phyloP scores from a whole-genome alignment of 2,888 invertebrate genomes.

The Agonopterix alstromeriana region DNA sequence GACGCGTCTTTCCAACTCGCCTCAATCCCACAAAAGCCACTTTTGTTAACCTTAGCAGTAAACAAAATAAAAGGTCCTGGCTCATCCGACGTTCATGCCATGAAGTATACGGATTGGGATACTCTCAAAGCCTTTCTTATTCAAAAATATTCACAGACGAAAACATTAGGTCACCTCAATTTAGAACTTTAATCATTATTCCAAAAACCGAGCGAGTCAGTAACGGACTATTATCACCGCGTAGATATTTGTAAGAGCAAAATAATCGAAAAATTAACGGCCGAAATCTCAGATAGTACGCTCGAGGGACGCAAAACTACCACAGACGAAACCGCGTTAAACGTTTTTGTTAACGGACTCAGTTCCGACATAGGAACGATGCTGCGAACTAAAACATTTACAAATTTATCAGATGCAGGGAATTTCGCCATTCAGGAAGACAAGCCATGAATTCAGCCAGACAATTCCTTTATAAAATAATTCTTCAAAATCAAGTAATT shows the following conservation, averaged over 20 bases:
- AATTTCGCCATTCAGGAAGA: constrained; percentile 19
- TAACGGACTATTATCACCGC: constrained; percentile 21
- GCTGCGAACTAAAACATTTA: constrained; percentile 16
- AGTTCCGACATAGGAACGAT: constrained; percentile 17
- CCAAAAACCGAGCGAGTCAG: constrained; percentile 18
- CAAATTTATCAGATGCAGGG: constrained; percentile 14
- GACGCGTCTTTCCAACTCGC: constrained; percentile 11
- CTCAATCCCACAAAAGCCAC: not conserved
- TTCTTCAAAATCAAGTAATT: not conserved
- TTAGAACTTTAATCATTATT: constrained; percentile 21
- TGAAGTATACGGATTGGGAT: constrained; percentile 1
- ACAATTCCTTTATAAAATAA: constrained; percentile 4
- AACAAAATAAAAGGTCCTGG: constrained; percentile 12
- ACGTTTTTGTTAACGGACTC: constrained; percentile 23
- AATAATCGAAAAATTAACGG: constrained; percentile 9
- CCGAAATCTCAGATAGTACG: not conserved
- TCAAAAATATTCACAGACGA: constrained; percentile 19
- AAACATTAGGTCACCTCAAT: constrained; percentile 18
- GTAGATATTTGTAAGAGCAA: constrained; percentile 16
- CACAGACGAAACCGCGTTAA: constrained; percentile 20
- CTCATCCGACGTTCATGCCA: constrained; percentile 11
- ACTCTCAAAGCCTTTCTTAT: constrained; percentile 13
- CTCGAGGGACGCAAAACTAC: no score
- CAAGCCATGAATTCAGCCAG: constrained; percentile 17
- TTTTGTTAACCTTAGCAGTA: constrained; percentile 8